Conservation (phyloP, 2,113 vertebrate genomes). For the Gallinago undulata region DNA sequence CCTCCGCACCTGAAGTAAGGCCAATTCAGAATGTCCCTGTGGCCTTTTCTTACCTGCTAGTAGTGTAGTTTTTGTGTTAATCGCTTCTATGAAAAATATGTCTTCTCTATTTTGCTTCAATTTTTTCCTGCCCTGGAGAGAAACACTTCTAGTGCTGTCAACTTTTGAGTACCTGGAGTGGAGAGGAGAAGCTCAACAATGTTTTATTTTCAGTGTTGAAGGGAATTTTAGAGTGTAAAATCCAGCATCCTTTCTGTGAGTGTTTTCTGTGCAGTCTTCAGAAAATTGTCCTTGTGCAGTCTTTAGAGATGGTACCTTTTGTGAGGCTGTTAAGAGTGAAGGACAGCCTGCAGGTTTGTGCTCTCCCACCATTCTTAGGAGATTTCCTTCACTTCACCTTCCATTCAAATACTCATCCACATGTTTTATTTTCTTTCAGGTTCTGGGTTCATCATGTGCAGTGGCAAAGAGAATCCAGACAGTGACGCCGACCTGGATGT, state of each 20-base stretch:
- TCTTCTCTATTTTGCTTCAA: not conserved
- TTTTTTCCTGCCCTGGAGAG: not conserved
- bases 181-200: not conserved
- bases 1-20: not conserved
- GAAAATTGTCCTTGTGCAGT: not conserved
- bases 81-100: not conserved
- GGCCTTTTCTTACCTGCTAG: not conserved
- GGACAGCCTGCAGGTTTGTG: not conserved
- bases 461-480: slow-evolving; percentile 94
- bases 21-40: not conserved
- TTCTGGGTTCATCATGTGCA: slow-evolving; percentile 96
- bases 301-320: not conserved
- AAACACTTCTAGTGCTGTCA: not conserved
- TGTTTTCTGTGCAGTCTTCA: not conserved
- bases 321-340: not conserved
- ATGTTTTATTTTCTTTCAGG: slow-evolving; percentile 73
- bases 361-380: not conserved
- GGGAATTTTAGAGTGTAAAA: not conserved
- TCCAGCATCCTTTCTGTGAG: not conserved
- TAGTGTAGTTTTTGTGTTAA: not conserved
- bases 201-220: not conserved
- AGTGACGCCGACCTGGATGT: slow-evolving; percentile 97
- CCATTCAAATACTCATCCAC: not conserved
- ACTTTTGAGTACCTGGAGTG: not conserved
- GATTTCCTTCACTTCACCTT: not conserved